A percentile compares a stretch with the other conserved stretches of the same genome.
phyloP scores from a whole-genome alignment of 2,888 invertebrate genomes.

The Aporophyla nigra region DNA sequence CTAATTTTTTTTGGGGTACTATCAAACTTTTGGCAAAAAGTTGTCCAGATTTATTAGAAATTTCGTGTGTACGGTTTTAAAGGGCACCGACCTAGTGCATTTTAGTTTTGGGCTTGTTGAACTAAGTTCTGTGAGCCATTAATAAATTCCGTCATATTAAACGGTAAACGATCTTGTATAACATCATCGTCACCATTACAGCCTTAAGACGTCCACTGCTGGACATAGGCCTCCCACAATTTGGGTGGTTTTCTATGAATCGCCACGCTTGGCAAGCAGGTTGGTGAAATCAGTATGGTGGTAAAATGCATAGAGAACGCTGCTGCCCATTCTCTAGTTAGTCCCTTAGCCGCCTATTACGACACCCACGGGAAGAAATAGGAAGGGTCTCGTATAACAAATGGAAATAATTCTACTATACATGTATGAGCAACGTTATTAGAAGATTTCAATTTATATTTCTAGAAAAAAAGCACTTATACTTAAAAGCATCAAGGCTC shows the following conservation, averaged over 20 bases:
- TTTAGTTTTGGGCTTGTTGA: constrained; percentile 33
- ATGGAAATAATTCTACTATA: constrained; percentile 41
- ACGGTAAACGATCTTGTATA: neutral
- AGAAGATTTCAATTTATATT: no score
- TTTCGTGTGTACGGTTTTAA: constrained; percentile 31
- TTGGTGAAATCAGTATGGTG: no score
- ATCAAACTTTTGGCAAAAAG: constrained; percentile 54
- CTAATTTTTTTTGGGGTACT: constrained; percentile 24
- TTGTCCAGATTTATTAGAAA: constrained; percentile 60
- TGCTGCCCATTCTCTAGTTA: no score
- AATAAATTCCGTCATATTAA: neutral
- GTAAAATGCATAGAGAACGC: no score
- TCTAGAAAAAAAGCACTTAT: constrained; percentile 35
- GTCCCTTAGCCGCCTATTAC: no score
- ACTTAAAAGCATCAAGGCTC: constrained; percentile 27
- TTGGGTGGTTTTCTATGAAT: no score
- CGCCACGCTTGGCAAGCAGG: no score
- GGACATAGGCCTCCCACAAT: no score
- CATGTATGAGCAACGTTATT: no score
- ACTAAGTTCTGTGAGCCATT: constrained; percentile 15
- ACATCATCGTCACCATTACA: no score
- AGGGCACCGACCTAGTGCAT: constrained; percentile 44
- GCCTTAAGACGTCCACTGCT: no score
- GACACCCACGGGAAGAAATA: neutral
- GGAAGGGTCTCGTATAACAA: constrained; percentile 21